Evolutionary conservation across 2,888 invertebrate genomes (phyloP), one percentile per base, ranked within the genome.

Genomic region (Biston stratarius): DNA sequence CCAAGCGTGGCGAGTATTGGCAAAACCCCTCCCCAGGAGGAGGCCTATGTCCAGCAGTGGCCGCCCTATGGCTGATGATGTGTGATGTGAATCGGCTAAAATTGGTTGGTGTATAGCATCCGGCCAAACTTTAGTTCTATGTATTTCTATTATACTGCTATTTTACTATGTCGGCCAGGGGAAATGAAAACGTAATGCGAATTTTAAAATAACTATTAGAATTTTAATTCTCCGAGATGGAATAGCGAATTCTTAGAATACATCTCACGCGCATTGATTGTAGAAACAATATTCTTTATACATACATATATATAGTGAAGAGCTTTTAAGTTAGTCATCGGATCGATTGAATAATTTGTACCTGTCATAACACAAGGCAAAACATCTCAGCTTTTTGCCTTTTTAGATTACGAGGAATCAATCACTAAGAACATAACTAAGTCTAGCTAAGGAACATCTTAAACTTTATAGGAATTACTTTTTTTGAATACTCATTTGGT

Each of bases 171-270:
- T 68, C 69, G 60, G 59, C 49, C 55, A 59, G 11, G 68, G 70
- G 73, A 77, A 78, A 79, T 79, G 62, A 78, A 80, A 77, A 75
- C 74, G 71, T 75, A 71, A 71, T 75, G 60, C 59, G 68, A 74
- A 62, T 65, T 74, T 65, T 66, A 69, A 73, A 75, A 70, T 67
- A 57, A 53, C 55, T 53, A 58, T 63, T 53, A 59, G 47, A 65
- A 61, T 61, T 66, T 62, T 59, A 69, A 69, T 69, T 66, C 40
- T 45, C 44, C 57, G 24, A 10, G 36, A 58, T 15, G 11, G 15
- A 40, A 59, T 49, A 33, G 11, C 8, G 6, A 40, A 61, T 52
- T 53, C 52, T 61, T 52, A 61, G 53, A 53, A 60, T 33, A 42
- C 36, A 34, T 45, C n/a, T 12, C 14, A 47, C 14, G 47, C 38